Conservation (phyloP, 2,888 invertebrate species). For the Tipula confusa region DNA sequence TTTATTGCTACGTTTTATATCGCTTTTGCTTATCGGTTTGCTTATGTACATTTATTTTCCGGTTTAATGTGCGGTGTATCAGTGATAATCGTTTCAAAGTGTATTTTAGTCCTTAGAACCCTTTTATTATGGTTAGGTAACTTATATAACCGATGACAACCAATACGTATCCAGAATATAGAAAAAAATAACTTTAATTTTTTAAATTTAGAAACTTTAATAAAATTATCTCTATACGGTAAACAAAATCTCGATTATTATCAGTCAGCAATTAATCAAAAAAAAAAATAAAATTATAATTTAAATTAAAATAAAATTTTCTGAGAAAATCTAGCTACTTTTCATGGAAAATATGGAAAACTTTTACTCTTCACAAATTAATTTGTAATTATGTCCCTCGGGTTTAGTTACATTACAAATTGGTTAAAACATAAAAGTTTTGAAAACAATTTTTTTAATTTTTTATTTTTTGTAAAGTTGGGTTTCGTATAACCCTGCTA, state of each 20-base stretch:
- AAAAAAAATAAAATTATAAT: no score
- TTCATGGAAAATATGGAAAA: not conserved
- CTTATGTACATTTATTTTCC: no score
- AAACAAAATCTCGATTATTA: not conserved
- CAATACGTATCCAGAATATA: not conserved
- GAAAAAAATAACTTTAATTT: not conserved
- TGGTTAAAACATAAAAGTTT: no score
- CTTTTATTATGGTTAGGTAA: no score
- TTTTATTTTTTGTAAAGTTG: no score
- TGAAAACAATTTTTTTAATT: no score
- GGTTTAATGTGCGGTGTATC: not conserved
- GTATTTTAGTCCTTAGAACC: not conserved
- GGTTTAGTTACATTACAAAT: not conserved
- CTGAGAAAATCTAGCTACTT: not conserved
- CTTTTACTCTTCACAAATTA: not conserved
- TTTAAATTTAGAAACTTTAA: not conserved
- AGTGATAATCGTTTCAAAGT: constrained; percentile 25
- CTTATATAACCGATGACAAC: not conserved
- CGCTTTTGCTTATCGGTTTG: not conserved
- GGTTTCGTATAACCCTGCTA: no score
- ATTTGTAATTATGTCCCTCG: not conserved
- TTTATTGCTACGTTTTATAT: not conserved
- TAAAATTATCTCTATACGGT: not conserved
- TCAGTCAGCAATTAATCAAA: constrained; percentile 3
- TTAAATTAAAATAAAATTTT: not conserved